Percentiles rank a stretch among this genome's conserved stretches.
Conservation (phyloP, 2,113 vertebrate genomes). For the Etheostoma cragini region DNA sequence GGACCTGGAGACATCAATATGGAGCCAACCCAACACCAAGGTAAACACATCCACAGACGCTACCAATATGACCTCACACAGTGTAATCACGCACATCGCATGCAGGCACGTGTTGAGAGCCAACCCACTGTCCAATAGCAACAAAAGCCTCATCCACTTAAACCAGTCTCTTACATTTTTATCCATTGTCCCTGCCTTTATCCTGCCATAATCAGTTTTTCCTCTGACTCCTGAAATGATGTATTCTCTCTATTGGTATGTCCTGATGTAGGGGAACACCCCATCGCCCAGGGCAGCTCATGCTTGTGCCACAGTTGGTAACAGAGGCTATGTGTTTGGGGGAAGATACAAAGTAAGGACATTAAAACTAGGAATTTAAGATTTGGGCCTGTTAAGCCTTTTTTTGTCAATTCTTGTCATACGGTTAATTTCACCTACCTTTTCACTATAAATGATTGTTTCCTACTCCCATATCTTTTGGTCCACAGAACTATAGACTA, state of each 20-base stretch:
- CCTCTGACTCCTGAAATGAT: not conserved
- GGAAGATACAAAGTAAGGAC: slow-evolving; percentile 91
- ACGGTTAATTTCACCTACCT: not conserved
- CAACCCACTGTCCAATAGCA: too few relatives aligned
- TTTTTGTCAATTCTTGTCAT: not conserved
- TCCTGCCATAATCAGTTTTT: not conserved
- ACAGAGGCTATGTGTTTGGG: slow-evolving; percentile 94
- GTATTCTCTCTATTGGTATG: not conserved
- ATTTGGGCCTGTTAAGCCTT: not conserved
- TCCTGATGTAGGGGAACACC: slow-evolving; percentile 86
- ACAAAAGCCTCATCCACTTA: not conserved
- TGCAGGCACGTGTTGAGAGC: not conserved
- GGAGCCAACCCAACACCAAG: slow-evolving; percentile 93
- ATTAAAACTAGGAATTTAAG: not conserved
- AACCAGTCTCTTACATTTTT: not conserved
- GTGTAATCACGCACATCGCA: not conserved
- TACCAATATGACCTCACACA: not conserved
- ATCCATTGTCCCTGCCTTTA: not conserved
- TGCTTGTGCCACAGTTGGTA: slow-evolving; percentile 92
- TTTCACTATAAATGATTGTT: not conserved
- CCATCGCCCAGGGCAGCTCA: slow-evolving; percentile 96
- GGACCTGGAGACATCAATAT: slow-evolving; percentile 91
- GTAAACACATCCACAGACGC: slow-evolving; percentile 71
- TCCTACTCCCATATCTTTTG: not conserved
- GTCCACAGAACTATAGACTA: slow-evolving; percentile 89